Base-by-base conservation (phyloP, 2,797 vertebrate genomes). In the Liparis tanakae region DNA sequence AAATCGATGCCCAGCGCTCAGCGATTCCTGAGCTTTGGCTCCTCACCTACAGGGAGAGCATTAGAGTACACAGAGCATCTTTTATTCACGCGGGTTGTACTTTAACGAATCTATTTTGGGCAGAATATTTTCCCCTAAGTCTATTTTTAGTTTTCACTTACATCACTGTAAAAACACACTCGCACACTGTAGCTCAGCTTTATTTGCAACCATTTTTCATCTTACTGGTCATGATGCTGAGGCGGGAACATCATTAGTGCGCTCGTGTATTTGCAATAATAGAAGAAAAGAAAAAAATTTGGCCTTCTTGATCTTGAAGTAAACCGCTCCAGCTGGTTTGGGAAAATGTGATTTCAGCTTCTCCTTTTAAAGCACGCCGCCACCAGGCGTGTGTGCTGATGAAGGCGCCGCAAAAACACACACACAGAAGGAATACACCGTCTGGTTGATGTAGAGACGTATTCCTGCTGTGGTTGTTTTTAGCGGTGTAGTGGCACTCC, bases 91-190 rank as follows among this genome's bases (percentile, higher is more conserved):
- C 48, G 0, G 43, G 60, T 13, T 63, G 1, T 25, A 41, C 14
- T 4, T 58, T n/a, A 37, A 43, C 13, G 22, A 39, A 36, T 58
- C 39, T 41, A 15, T 72, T 61, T 67, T 22, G 51, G 57, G 59
- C 14, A 9, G 6, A 33, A 0, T 56, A 67, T 79, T 81, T 81
- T 51, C 70, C 6, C 48, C 17, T 57, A 70, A 48, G 30, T 62
- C 3, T 68, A 62, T 20, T 73, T 70, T 76, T 48, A 79, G 66
- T 82, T 46, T 78, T 43, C 25, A 17, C 53, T 13, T 33, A 6
- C 44, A 54, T 54, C 51, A 30, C 51, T 14, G 51, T 30, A 6
- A 30, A 22, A 54, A 30, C 13, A 25, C 51, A 12, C 6, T 14
- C 18, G 4, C 25, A 30, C 37, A 58, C 0, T 55, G 10, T 8